A percentile compares a stretch with the other conserved stretches of the same genome.
Conservation (phyloP, 2,113 vertebrate species). For the Mobula hypostoma region DNA sequence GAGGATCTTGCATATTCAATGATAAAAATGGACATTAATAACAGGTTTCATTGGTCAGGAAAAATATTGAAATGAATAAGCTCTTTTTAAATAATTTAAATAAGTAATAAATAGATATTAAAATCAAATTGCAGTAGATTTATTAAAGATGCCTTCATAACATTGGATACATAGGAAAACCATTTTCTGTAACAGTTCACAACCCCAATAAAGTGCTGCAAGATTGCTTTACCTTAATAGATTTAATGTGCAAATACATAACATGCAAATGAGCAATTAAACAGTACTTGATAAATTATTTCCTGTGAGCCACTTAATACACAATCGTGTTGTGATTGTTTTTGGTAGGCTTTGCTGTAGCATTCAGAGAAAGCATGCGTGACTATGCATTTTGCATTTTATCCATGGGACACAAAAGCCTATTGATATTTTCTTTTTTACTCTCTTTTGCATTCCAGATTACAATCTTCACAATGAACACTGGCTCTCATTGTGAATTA, state of each 20-base stretch:
- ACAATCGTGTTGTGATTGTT: slow-evolving; percentile 29
- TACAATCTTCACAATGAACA: neutral
- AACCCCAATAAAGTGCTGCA: slow-evolving; percentile 93
- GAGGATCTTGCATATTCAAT: too few species aligned
- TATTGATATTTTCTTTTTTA: neutral
- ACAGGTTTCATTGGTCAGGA: too few species aligned
- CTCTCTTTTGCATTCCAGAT: neutral
- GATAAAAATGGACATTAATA: too few species aligned
- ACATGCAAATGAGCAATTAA: slow-evolving; percentile 62
- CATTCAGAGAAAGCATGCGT: neutral
- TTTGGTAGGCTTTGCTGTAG: slow-evolving; percentile 23
- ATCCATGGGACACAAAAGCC: neutral
- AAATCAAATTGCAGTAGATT: slow-evolving; percentile 68
- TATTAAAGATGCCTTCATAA: slow-evolving; percentile 81
- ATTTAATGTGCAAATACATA: slow-evolving; percentile 82
- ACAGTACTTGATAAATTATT: slow-evolving; percentile 91
- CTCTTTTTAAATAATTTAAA: too few species aligned
- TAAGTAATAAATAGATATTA: slow-evolving; percentile 63
- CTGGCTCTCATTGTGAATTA: neutral
- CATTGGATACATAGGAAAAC: slow-evolving; percentile 89
- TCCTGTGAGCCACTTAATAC: slow-evolving; percentile 45
- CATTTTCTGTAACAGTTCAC: slow-evolving; percentile 99
- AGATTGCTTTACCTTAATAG: slow-evolving; percentile 81
- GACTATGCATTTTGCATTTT: slow-evolving; percentile 27
- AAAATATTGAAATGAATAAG: too few species aligned